These are phyloP conservation scores for Atrichornis clamosus DNA, from an alignment of 2,113 vertebrate genomes.

Conservation along the genomic window DNA sequence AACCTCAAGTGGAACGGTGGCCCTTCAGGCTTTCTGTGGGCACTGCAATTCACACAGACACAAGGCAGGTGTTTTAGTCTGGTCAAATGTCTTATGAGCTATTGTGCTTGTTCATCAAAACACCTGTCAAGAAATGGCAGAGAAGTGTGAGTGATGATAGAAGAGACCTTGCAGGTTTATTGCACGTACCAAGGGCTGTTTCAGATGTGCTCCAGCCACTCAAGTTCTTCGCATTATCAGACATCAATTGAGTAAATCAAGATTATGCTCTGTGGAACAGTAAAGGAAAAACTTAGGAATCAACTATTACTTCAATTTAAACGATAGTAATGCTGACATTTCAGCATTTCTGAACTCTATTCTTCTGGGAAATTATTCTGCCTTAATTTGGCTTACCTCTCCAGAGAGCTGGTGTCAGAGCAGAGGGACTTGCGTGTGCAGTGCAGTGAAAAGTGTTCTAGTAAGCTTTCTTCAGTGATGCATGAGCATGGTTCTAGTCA, in stretches of 20 bases:
- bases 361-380: background rate
- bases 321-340: background rate
- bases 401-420: background rate
- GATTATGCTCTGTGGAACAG: background rate
- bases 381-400: background rate
- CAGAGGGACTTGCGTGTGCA: background rate
- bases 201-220: background rate
- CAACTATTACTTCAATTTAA: background rate
- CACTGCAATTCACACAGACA: background rate
- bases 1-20: rapidly evolving
- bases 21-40: background rate
- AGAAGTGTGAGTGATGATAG: background rate
- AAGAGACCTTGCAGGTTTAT: background rate
- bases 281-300: background rate
- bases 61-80: background rate
- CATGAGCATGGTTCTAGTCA: background rate
- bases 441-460: background rate
- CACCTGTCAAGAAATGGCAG: background rate
- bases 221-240: background rate
- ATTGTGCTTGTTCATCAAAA: background rate
- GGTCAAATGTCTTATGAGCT: background rate
- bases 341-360: background rate
- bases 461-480: background rate
- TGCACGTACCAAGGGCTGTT: background rate
- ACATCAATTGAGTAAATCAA: background rate